Conservation (phyloP, 2,797 vertebrate species). For the Artibeus lituratus region DNA sequence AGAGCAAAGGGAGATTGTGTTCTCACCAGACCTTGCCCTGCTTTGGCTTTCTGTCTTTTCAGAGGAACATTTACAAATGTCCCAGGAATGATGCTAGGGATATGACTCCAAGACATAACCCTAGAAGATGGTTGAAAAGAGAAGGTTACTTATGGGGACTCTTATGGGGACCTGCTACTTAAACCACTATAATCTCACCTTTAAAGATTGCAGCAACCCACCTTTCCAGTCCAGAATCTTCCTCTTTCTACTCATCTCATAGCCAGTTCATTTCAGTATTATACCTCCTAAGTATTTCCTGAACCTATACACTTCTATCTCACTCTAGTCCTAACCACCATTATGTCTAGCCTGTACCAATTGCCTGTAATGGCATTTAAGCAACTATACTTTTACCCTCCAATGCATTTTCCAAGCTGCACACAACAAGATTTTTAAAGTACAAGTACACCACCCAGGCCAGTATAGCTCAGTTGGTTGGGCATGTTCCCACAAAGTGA, state of each 20-base stretch:
- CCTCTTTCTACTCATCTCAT: neutral
- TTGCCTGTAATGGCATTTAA: neutral
- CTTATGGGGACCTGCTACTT: neutral
- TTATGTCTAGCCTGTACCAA: neutral
- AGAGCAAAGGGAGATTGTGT: neutral
- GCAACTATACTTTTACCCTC: neutral
- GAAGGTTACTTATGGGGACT: neutral
- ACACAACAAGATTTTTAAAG: neutral
- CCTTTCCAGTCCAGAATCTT: neutral
- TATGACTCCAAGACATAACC: neutral
- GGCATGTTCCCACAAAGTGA: no score
- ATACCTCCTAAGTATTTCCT: neutral
- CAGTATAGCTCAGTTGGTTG: no score
- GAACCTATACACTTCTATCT: neutral
- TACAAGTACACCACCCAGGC: no score
- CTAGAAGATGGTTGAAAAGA: neutral
- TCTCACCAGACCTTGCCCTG: neutral
- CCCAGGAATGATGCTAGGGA: neutral
- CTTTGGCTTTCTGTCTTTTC: neutral
- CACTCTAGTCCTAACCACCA: neutral
- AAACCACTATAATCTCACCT: neutral
- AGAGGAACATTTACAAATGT: neutral
- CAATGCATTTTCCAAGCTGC: neutral
- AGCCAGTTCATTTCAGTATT: neutral
- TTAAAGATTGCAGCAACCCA: neutral